Evolutionary conservation across 2,888 invertebrate species (phyloP).

Genomic region (Lasius fuliginosus): DNA sequence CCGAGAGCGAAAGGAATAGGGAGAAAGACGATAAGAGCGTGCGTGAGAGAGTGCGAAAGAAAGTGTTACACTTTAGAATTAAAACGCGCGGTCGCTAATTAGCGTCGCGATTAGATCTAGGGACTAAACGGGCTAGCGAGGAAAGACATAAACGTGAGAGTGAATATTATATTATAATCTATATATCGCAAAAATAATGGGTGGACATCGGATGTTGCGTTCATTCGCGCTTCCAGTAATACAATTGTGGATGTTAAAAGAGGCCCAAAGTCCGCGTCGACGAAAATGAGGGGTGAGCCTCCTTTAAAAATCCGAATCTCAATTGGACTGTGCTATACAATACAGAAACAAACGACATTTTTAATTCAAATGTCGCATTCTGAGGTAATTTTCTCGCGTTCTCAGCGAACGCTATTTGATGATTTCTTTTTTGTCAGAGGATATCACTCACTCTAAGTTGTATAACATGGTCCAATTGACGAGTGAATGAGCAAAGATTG

Average conservation of each 20-base stretch:
- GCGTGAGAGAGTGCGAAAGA: conserved; percentile 48
- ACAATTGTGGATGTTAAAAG: conserved; percentile 36
- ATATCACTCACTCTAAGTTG: conserved; percentile 15
- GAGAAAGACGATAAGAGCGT: conserved; percentile 36
- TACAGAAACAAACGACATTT: neutral
- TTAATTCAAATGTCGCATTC: neutral
- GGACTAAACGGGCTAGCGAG: conserved; percentile 54
- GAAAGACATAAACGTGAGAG: conserved; percentile 70
- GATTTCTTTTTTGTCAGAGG: neutral
- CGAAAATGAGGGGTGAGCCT: conserved; percentile 3
- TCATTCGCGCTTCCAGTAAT: conserved; percentile 66
- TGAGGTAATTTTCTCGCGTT: neutral
- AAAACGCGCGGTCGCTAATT: conserved; percentile 60
- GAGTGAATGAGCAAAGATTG: conserved; percentile 39
- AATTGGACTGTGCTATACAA: conserved; percentile 39
- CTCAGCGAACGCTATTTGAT: neutral
- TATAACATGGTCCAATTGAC: conserved; percentile 41
- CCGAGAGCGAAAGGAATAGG: conserved; percentile 40
- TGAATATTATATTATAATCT: conserved; percentile 64
- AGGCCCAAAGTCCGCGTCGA: conserved; percentile 5
- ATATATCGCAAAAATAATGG: conserved; percentile 61
- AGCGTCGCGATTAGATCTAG: conserved; percentile 63
- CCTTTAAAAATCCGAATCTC: conserved; percentile 30
- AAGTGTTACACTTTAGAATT: conserved; percentile 63
- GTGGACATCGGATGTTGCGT: conserved; percentile 64